phyloP scores from a whole-genome alignment of 2,797 vertebrate species.

The Masticophis lateralis region DNA sequence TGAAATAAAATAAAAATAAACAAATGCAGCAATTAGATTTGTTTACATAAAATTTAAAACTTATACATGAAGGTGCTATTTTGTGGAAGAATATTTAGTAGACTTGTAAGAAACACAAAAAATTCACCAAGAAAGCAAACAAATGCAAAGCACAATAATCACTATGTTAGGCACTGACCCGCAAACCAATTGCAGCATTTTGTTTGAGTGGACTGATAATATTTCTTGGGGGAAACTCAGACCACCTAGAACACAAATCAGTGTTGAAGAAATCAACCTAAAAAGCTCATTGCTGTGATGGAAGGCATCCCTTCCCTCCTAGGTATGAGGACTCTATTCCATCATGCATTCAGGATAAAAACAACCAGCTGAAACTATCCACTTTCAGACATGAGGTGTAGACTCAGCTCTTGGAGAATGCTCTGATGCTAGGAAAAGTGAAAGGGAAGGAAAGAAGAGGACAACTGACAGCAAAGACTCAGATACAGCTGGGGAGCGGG shows the following conservation, averaged over 20 bases:
- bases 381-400: background rate
- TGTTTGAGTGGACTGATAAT: background rate
- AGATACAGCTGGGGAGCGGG: fast-evolving
- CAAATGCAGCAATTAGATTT: no score
- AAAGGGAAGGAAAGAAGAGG: background rate
- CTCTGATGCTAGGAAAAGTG: background rate
- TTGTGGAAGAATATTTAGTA: no score
- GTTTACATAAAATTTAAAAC: no score
- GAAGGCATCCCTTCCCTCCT: no score
- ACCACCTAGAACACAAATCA: background rate
- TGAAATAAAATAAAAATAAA: no score
- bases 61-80: no score
- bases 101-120: background rate
- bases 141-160: background rate
- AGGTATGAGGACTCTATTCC: no score
- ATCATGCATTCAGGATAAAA: background rate
- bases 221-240: background rate
- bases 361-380: background rate
- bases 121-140: background rate
- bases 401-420: background rate
- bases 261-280: background rate
- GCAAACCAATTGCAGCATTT: background rate
- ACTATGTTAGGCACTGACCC: background rate
- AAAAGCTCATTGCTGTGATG: background rate
- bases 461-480: background rate